phyloP scores from a whole-genome alignment of 2,113 vertebrate genomes.

The Sinocyclocheilus anophthalmus region DNA sequence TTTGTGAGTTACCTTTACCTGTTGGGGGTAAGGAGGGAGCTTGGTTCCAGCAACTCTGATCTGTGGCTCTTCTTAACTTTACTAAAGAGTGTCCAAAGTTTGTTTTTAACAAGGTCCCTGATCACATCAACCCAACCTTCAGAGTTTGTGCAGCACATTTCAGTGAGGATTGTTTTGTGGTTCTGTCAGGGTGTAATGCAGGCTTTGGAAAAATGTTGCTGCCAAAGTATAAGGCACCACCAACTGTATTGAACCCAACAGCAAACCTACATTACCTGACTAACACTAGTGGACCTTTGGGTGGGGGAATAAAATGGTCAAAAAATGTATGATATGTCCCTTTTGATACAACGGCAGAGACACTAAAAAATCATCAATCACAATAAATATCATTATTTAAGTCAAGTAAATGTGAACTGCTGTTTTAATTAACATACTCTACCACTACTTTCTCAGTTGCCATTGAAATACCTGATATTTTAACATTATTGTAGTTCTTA shows the following conservation, averaged over 20 bases:
- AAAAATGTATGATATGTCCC: background rate
- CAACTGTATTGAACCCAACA: slow-evolving; percentile 3
- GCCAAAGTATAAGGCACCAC: background rate
- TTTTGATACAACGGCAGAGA: background rate
- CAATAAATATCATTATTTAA: background rate
- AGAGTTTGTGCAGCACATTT: background rate
- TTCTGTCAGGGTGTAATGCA: background rate
- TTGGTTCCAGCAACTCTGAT: background rate
- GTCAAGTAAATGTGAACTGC: background rate
- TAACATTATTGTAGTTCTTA: background rate
- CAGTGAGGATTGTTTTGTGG: background rate
- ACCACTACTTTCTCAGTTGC: background rate
- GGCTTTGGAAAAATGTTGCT: background rate
- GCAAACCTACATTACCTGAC: background rate
- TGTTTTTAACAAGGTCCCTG: slow-evolving; percentile 17
- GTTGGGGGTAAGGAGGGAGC: background rate
- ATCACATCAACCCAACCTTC: slow-evolving; percentile 1
- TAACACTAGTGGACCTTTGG: background rate
- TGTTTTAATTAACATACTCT: background rate
- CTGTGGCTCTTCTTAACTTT: background rate
- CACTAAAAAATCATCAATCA: background rate
- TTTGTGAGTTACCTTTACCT: background rate
- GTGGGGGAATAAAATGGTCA: too few relatives aligned
- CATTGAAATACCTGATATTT: background rate
- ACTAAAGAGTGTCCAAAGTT: slow-evolving; percentile 4